Base-by-base conservation (phyloP, 2,888 invertebrate genomes). In the Tetragnatha montana region DNA sequence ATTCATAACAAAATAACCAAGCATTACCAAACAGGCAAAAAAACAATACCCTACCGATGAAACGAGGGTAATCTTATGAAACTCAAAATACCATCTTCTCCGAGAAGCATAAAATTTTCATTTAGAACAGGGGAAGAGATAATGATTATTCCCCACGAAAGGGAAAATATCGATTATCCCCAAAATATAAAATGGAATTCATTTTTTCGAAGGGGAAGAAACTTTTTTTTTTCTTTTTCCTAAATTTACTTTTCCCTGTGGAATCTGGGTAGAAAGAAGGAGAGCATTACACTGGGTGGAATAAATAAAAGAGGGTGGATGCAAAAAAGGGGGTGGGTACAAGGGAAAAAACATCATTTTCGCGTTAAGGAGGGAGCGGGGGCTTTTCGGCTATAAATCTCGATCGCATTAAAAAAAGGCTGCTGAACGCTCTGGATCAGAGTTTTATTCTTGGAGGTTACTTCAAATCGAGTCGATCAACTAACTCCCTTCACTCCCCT, bases 311-410 rank as follows among this genome's bases (percentile, higher is more conserved):
- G 17, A 17, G 60, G 60, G 60, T 4, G 60, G 14, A 60, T 17
- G 60, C 60, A 60, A 60, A 60, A 17, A 60, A 12, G 35, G 22
- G 35, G 81, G 75, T 75, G 22, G 50, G 69, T 22, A 51, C 69
- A 35, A 12, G 35, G 12, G 71, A 78, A 88, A 88, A 88, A 88
- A 88, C 88, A 88, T 88, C 78, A 88, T 88, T 88, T 88, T 88
- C 82, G 49, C 88, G 82, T 88, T 88, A 88, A 88, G 88, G 68
- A 71, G 75, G 78, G 70, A 75, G 70, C 60, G 60, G 17, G 69
- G 49, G 80, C 50, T 88, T 80, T 21, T 35, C 74, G 68, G 21
- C 80, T 84, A 88, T 88, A 88, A 83, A 88, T 88, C 88, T 79
- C 12, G 51, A 83, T 49, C 81, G 70, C 88, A 84, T 88, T 83